A percentile compares a stretch with the other conserved stretches of the same genome.
Evolutionary conservation across 2,888 invertebrate species (phyloP).

Genomic region (Chloroclystis v-ata): DNA sequence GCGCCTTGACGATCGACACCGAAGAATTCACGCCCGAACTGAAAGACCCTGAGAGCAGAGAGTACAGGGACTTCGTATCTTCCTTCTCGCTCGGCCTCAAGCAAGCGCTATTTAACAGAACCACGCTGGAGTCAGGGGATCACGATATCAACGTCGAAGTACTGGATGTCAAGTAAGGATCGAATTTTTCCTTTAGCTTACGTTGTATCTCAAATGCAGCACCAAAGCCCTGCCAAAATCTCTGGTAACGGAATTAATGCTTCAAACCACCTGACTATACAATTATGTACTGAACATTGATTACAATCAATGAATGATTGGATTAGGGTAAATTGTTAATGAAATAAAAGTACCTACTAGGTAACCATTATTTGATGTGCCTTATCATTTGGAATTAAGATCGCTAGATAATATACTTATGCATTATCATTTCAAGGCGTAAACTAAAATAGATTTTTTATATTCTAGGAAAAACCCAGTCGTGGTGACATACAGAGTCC

Average conservation of each 20-base stretch:
- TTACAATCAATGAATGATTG: too few species aligned
- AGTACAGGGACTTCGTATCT: slow-evolving; percentile 79
- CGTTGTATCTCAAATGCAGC: too few species aligned
- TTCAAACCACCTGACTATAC: too few species aligned
- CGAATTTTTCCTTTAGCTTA: neutral
- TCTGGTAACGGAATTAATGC: too few species aligned
- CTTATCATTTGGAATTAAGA: too few species aligned
- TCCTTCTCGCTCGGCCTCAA: slow-evolving; percentile 80
- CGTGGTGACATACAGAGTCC: slow-evolving; percentile 81
- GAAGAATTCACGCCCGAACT: slow-evolving; percentile 80
- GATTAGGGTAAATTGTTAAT: too few species aligned
- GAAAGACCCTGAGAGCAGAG: slow-evolving; percentile 78
- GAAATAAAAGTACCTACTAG: too few species aligned
- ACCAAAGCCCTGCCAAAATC: too few species aligned
- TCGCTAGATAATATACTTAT: too few species aligned
- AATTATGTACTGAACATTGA: too few species aligned
- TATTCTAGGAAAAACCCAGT: slow-evolving; percentile 81
- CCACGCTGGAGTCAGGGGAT: slow-evolving; percentile 70
- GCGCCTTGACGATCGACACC: slow-evolving; percentile 82
- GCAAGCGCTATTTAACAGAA: slow-evolving; percentile 74
- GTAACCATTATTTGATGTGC: too few species aligned
- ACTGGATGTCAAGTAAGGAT: slow-evolving; percentile 77
- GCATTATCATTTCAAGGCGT: too few species aligned
- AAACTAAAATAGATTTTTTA: neutral
- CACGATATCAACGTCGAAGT: slow-evolving; percentile 80